These are phyloP conservation scores for Ochropacha duplaris DNA, from an alignment of 2,888 invertebrate species.

Conservation along the genomic window DNA sequence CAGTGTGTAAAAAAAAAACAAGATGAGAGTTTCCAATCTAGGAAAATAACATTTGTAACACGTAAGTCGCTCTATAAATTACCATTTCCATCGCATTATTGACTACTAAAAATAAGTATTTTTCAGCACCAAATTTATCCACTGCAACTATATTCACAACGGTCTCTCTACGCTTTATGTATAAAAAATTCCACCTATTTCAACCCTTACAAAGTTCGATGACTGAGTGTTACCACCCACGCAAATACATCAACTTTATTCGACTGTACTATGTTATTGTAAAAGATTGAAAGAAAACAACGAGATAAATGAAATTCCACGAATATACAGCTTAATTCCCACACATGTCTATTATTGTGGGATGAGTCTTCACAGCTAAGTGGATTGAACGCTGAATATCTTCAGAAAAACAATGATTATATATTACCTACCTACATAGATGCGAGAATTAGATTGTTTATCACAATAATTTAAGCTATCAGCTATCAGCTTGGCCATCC, in stretches of 20 bases:
- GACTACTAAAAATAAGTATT: not conserved
- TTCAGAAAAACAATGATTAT: slow-evolving; percentile 13
- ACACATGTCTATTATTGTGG: not conserved
- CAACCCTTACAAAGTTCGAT: slow-evolving; percentile 37
- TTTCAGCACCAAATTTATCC: not conserved
- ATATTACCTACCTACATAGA: no score
- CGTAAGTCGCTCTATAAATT: not conserved
- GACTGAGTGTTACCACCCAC: slow-evolving; percentile 37
- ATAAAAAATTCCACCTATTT: slow-evolving; percentile 21
- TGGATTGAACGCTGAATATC: slow-evolving; percentile 18
- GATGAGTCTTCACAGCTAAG: slow-evolving; percentile 18
- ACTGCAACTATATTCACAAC: slow-evolving; percentile 6
- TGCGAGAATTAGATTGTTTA: not conserved
- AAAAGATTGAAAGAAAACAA: slow-evolving; percentile 50
- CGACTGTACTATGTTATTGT: slow-evolving; percentile 18
- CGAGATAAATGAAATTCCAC: slow-evolving; percentile 26
- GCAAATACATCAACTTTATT: slow-evolving; percentile 26
- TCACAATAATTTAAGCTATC: not conserved
- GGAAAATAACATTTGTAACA: not conserved
- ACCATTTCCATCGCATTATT: not conserved
- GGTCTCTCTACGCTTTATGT: not conserved
- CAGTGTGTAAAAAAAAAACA: no score
- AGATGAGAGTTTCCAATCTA: not conserved
- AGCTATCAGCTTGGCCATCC: no score
- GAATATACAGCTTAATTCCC: slow-evolving; percentile 18